These are phyloP conservation scores for Belonocnema kinseyi DNA, from an alignment of 1,140 invertebrate genomes.

Conservation along the genomic window DNA sequence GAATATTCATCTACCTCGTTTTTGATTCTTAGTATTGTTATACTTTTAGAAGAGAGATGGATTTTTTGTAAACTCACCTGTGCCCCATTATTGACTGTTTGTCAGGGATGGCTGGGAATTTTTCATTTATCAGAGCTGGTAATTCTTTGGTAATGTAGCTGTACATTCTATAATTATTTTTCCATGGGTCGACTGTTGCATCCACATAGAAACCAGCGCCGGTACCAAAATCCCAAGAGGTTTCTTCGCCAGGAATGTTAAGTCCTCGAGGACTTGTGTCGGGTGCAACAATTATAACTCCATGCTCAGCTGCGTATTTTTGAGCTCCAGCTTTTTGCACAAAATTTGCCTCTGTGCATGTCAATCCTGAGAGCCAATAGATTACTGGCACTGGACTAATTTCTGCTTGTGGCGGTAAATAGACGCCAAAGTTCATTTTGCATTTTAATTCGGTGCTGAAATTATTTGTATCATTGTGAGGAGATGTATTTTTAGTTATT, in stretches of 20 bases:
- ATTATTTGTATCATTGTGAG: not conserved
- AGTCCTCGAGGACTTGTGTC: slow-evolving; percentile 96
- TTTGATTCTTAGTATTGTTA: too few species aligned
- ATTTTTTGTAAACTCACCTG: slow-evolving; percentile 76
- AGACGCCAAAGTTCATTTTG: slow-evolving; percentile 95
- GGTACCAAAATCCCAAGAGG: slow-evolving; percentile 94
- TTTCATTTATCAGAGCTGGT: slow-evolving; percentile 84
- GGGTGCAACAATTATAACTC: slow-evolving; percentile 91
- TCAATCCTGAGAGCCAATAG: slow-evolving; percentile 96
- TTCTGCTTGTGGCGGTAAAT: slow-evolving; percentile 87
- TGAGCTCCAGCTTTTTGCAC: slow-evolving; percentile 96
- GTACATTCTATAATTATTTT: slow-evolving; percentile 96
- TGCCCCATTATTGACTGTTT: slow-evolving; percentile 91
- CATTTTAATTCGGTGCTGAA: slow-evolving; percentile 86
- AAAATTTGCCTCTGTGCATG: slow-evolving; percentile 97
- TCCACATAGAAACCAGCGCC: slow-evolving; percentile 98
- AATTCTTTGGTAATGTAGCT: slow-evolving; percentile 96
- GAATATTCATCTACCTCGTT: too few species aligned
- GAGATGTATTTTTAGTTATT: too few species aligned
- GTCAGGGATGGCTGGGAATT: slow-evolving; percentile 81
- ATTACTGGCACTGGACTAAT: slow-evolving; percentile 85
- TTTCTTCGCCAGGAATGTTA: slow-evolving; percentile 92
- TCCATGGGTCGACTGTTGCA: slow-evolving; percentile 94
- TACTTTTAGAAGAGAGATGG: too few species aligned
- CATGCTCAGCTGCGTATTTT: slow-evolving; percentile 87